Evolutionary conservation across 2,797 vertebrate genomes (phyloP), one percentile per base, ranked within the genome.

Genomic region (Hozukius guyotensis): DNA sequence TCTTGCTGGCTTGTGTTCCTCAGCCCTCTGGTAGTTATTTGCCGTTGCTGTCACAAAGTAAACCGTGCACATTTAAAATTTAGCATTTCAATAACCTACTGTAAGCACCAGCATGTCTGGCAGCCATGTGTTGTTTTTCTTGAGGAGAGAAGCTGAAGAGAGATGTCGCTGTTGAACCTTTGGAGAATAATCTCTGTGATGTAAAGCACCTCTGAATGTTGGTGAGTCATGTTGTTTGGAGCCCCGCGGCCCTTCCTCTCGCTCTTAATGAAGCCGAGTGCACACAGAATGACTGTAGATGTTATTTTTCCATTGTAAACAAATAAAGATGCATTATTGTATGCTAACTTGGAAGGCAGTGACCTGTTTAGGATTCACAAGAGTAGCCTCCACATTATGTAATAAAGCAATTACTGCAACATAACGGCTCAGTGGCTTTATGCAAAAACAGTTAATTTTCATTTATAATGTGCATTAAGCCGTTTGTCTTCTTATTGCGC

Each of bases 141-240:
- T 4, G 27, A 71, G 52, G 59, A 36, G 72, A 80, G 36, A 63
- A 5, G 25, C 31, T 78, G 61, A 81, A 27, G 59, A 25, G 29
- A 67, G 29, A 68, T 68, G 75, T 77, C 1, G 8, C 61, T 55
- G 66, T 71, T 81, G 32, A 75, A 68, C 60, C 27, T 56, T 57
- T 63, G 55, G 61, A 71, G 62, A 56, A 81, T 84, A 1, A 38
- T 77, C 49, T 75, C 61, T 82, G 53, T 64, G 74, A 81, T 74
- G 68, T 38, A 72, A 75, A 72, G 36, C 56, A 55, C 52, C n/a
- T 81, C 78, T 82, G 81, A 73, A 65, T 52, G 49, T 57, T 66
- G 56, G 53, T 88, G 85, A 92, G 72, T 91, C 87, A 89, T 64
- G 52, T 27, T 81, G 79, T 92, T 86, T 87, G 77, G 75, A 24